Evolutionary conservation across 2,113 vertebrate species (phyloP), one percentile per base, ranked within the genome.

Genomic region (Elachura formosa): DNA sequence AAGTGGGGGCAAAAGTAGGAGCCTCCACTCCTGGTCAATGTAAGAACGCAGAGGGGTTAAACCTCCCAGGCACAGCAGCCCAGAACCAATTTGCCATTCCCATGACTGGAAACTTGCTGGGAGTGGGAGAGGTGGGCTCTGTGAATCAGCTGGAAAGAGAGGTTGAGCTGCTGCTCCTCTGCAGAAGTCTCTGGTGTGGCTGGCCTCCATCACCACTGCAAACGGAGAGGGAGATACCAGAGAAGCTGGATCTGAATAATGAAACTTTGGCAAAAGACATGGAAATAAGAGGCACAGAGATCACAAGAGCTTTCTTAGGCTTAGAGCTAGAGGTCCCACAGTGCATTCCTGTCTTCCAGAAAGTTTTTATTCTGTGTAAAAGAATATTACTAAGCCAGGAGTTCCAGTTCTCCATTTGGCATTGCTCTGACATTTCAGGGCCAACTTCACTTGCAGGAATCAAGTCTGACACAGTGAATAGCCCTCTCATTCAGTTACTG

Each of bases 81-180:
- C 6, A 52, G 36, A 56, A 18, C 18, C 34, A 21, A 7, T 4
- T 0, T 3, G 7, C 8, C 75, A 28, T 1, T 78, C 61, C 19
- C 21, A 1, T 1, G 2, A 3, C n/a, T 63, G 48, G 49, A 54
- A 43, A 1, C n/a, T 41, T 33, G 9, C 43, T n/a, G 34, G 2
- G 13, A 21, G 8, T 9, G 3, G 8, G 15, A 7, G 8, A 61
- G 46, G 13, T 11, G 9, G 38, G 23, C 29, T 71, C 55, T 25
- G 17, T 8, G 62, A 45, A 21, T 14, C 17, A 68, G n/a, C 51
- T 59, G 24, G 18, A 84, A 52, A 55, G 12, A 14, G 55, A 52
- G 41, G 9, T 4, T 77, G 51, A 90, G 62, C 24, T 85, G 46
- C 58, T 76, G 19, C 17, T 48, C 19, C 46, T 61, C 17, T 38